These are phyloP conservation scores for Danionella cerebrum DNA, from an alignment of 2,113 vertebrate genomes.

Conservation along the genomic window DNA sequence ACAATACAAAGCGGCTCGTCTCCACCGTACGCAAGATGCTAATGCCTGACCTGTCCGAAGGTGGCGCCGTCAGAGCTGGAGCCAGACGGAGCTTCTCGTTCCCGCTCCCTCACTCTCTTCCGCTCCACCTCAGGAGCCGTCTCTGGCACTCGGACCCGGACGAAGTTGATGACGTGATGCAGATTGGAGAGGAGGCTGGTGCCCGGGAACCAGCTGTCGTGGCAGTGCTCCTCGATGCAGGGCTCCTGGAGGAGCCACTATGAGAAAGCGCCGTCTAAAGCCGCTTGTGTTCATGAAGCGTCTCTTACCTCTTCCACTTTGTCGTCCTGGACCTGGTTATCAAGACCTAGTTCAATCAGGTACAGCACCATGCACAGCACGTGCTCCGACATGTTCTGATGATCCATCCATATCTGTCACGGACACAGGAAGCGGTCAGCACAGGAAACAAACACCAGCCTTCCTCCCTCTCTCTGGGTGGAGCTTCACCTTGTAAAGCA, in stretches of 20 bases:
- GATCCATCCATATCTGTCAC: conserved; percentile 93
- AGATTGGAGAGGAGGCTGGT: conserved; percentile 92
- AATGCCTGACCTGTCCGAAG: conserved; percentile 73
- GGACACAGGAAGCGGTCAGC: not conserved
- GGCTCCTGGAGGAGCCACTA: conserved; percentile 63
- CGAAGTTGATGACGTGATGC: conserved; percentile 96
- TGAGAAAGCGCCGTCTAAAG: not conserved
- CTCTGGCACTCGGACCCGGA: conserved; percentile 90
- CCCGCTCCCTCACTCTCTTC: conserved; percentile 28
- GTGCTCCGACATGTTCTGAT: conserved; percentile 96
- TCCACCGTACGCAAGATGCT: too few relatives aligned
- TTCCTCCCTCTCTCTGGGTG: too few relatives aligned
- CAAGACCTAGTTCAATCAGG: conserved; percentile 91
- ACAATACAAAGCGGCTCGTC: too few relatives aligned
- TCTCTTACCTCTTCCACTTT: conserved; percentile 85
- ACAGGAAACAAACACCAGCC: too few relatives aligned
- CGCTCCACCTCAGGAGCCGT: conserved; percentile 89
- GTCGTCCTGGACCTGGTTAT: conserved; percentile 85
- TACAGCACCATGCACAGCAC: conserved; percentile 98
- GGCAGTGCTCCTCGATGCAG: conserved; percentile 86
- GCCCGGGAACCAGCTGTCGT: conserved; percentile 97
- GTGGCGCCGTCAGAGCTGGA: conserved; percentile 81
- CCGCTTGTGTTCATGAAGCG: too few relatives aligned
- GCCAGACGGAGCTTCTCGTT: conserved; percentile 81
- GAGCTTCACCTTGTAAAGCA: conserved; percentile 90